Conservation (phyloP, 2,797 vertebrate genomes). For the Brotula barbata region DNA sequence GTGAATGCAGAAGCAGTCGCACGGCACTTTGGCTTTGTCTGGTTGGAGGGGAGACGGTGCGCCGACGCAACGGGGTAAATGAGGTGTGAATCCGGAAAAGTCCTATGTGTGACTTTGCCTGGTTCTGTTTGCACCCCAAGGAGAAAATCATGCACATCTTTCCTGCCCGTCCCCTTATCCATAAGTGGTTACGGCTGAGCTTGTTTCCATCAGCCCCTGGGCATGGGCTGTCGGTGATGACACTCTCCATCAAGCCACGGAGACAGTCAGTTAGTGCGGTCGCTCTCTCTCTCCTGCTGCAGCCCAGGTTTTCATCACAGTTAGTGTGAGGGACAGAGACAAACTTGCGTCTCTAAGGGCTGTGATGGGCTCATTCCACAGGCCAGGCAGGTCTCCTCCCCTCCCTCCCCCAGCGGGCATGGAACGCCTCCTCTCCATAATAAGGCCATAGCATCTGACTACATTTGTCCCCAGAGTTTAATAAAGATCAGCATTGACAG, state of each 20-base stretch:
- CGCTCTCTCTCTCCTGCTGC: constrained; percentile 18
- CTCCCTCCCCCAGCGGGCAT: constrained; percentile 21
- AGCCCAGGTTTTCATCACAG: constrained; percentile 59
- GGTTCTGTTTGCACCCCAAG: constrained; percentile 36
- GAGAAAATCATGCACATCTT: constrained; percentile 65
- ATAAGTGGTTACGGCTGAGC: constrained; percentile 69
- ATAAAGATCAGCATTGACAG: constrained; percentile 80
- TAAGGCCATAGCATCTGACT: constrained; percentile 77
- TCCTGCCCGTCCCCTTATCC: constrained; percentile 54
- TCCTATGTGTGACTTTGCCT: constrained; percentile 42
- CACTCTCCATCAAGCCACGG: constrained; percentile 65
- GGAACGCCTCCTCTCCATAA: constrained; percentile 71
- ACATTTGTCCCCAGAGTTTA: constrained; percentile 81
- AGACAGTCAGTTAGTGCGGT: constrained; percentile 53
- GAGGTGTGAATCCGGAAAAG: constrained; percentile 60
- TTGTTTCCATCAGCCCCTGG: constrained; percentile 71
- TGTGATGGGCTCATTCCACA: constrained; percentile 58
- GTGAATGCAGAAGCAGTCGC: constrained; percentile 32
- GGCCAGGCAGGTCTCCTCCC: constrained; percentile 46
- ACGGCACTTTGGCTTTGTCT: constrained; percentile 52
- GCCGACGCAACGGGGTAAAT: constrained; percentile 49
- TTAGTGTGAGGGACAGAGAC: constrained; percentile 60
- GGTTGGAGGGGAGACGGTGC: constrained; percentile 39
- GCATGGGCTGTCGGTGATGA: constrained; percentile 70
- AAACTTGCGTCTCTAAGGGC: constrained; percentile 61